phyloP scores from a whole-genome alignment of 2,797 vertebrate species.

The Pseudopleuronectes americanus region DNA sequence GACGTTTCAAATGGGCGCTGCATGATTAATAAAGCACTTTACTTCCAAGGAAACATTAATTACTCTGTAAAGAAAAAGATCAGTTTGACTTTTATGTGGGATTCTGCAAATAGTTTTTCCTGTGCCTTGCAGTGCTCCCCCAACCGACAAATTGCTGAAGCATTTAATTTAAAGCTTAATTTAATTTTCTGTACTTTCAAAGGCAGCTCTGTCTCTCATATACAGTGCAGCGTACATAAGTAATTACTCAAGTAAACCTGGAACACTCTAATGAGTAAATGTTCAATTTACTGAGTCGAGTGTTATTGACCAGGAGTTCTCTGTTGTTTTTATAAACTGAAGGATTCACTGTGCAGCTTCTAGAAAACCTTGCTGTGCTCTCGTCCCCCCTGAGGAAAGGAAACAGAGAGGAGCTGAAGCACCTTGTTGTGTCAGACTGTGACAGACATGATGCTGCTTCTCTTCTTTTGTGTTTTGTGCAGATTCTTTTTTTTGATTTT shows the following conservation, averaged over 20 bases:
- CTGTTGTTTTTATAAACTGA: slow-evolving; percentile 1
- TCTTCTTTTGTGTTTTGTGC: not conserved
- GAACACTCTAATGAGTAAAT: not conserved
- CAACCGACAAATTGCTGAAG: slow-evolving; percentile 14
- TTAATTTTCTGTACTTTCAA: slow-evolving; percentile 19
- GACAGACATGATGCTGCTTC: slow-evolving; percentile 20
- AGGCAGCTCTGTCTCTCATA: slow-evolving; percentile 15
- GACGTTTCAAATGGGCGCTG: slow-evolving; percentile 43
- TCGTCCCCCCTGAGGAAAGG: slow-evolving; percentile 6
- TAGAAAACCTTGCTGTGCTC: not conserved
- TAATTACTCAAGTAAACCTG: slow-evolving; percentile 19
- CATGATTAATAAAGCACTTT: slow-evolving; percentile 58
- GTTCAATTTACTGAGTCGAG: not conserved
- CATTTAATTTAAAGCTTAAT: slow-evolving; percentile 36
- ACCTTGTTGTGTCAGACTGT: slow-evolving; percentile 29
- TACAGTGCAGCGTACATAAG: not conserved
- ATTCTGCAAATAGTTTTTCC: slow-evolving; percentile 57
- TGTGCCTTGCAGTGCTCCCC: slow-evolving; percentile 22
- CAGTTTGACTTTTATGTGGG: slow-evolving; percentile 52
- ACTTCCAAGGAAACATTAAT: slow-evolving; percentile 54
- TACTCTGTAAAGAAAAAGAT: slow-evolving; percentile 37
- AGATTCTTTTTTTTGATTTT: slow-evolving; percentile 10
- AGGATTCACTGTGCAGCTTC: slow-evolving; percentile 30
- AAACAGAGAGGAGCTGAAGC: slow-evolving; percentile 19
- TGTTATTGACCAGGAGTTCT: not conserved